phyloP scores from a whole-genome alignment of 1,140 invertebrate genomes.

The Parasteatoda tepidariorum region DNA sequence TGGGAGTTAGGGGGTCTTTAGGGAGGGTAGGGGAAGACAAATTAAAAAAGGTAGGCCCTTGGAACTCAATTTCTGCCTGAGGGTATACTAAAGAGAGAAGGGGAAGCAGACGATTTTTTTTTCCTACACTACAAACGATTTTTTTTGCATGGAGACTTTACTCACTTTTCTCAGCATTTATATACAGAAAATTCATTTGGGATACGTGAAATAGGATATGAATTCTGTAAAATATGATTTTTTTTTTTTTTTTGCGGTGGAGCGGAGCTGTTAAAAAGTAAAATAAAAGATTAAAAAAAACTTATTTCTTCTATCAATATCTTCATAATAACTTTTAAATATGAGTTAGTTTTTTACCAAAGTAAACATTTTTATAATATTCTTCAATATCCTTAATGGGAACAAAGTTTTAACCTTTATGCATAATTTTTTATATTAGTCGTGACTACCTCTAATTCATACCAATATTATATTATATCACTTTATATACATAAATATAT shows the following conservation, averaged over 20 bases:
- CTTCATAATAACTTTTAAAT: not conserved
- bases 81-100: not conserved
- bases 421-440: no score
- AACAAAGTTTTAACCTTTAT: no score
- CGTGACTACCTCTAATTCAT: no score
- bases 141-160: conserved; percentile 13
- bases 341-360: not conserved
- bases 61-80: conserved; percentile 43
- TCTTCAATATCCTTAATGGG: no score
- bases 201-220: conserved; percentile 31
- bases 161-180: not conserved
- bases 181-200: not conserved
- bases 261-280: not conserved
- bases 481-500: no score
- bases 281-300: not conserved
- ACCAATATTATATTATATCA: no score
- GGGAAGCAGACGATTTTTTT: not conserved
- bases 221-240: conserved; percentile 14
- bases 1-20: not conserved
- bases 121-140: not conserved
- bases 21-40: conserved; percentile 1
- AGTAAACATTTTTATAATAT: not conserved
- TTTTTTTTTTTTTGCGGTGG: not conserved
- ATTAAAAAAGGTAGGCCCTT: conserved; percentile 33
- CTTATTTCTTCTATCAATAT: not conserved